Base-by-base conservation (phyloP, 2,113 vertebrate species). In the Malurus melanocephalus region DNA sequence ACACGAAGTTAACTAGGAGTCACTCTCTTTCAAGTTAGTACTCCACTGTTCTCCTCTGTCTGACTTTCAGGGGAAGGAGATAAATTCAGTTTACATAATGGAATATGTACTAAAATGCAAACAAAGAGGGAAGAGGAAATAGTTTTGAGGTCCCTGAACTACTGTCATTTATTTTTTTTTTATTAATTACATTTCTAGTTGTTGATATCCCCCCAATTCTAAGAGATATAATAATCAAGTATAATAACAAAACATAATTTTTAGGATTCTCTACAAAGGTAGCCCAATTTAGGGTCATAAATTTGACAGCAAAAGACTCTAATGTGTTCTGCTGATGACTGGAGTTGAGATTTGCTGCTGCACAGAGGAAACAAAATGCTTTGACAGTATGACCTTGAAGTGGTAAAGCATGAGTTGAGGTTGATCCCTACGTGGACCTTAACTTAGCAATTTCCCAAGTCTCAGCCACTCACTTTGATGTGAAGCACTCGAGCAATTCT, bases 391-490 rank as follows among this genome's bases (percentile, higher is more conserved):
- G 84, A 94, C 90, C 93, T 93, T 93, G 83, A 91, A 91, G 77
- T 32, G 43, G 77, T 79, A 79, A 81, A 92, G 57, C 43, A 65
- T 17, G 73, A 88, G 71, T 1, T 68, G 59, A 69, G 8, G 80
- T 3, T 84, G 66, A 91, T 66, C 55, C 68, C 9, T 65, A 76
- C 1, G 17, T 65, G 51, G 74, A 92, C 3, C 1, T 75, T 61
- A 95, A 94, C 80, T 61, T 42, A 79, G 74, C 67, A 69, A 87
- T 93, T 94, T 93, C 84, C 93, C 67, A 77, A 61, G 86, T 88
- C 84, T 87, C 64, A 87, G 80, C 24, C 57, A 52, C n/a, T 35
- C 38, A 7, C 84, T 93, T 93, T 95, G 90, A 95, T 74, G 81
- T 42, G 85, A 91, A 82, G 81, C 72, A 74, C 67, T 87, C 87